These are phyloP conservation scores for Eueides isabella DNA, from an alignment of 1,140 invertebrate genomes.

Conservation along the genomic window DNA sequence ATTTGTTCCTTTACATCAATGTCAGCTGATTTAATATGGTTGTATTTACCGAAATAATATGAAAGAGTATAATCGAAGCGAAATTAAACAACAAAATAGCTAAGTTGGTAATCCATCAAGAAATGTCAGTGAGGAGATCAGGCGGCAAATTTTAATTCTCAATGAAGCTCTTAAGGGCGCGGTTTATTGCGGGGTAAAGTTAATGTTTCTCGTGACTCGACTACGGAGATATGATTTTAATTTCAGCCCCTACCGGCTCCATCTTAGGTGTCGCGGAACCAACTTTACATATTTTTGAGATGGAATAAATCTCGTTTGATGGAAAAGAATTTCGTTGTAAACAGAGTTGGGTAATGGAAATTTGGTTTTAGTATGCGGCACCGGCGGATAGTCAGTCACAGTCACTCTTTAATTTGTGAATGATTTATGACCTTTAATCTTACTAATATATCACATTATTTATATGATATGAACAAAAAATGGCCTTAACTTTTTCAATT, in stretches of 20 bases:
- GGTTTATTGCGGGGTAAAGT: constrained; percentile 75
- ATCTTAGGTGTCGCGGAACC: constrained; percentile 58
- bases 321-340: constrained; percentile 74
- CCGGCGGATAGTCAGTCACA: constrained; percentile 48
- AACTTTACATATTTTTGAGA: constrained; percentile 79
- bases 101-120: constrained; percentile 76
- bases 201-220: constrained; percentile 81
- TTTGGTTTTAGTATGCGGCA: constrained; percentile 71
- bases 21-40: constrained; percentile 37
- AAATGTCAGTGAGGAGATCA: constrained; percentile 70
- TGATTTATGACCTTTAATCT: neutral
- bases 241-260: constrained; percentile 61
- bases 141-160: constrained; percentile 81
- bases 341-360: constrained; percentile 73
- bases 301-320: constrained; percentile 76
- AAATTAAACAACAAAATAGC: constrained; percentile 67
- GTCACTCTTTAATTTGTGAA: constrained; percentile 23
- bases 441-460: no score
- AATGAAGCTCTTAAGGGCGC: constrained; percentile 74
- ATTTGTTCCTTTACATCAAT: constrained; percentile 30
- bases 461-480: neutral
- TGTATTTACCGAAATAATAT: constrained; percentile 39
- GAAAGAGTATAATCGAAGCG: constrained; percentile 41
- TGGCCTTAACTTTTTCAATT: no score
- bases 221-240: constrained; percentile 79